Base-by-base conservation (phyloP, 2,888 invertebrate species). In the Bombylius major region DNA sequence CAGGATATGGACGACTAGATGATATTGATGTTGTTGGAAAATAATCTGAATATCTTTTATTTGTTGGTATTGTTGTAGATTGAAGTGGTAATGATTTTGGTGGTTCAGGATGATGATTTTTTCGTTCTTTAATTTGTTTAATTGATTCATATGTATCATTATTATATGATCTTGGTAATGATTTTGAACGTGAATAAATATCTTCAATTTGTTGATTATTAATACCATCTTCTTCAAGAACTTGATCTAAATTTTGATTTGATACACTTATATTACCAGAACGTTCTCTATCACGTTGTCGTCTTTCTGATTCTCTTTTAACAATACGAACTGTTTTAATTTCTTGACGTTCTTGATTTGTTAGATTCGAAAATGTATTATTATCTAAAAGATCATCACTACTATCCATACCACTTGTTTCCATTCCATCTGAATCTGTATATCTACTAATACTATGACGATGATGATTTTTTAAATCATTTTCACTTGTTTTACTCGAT, bases 281-380 rank as follows among this genome's bases (percentile, higher is more conserved):
- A 50, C 87, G 83, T 65, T 89, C 89, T 50, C 89, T 78, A 65
- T 89, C 89, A 51, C 89, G 77, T 67, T 89, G 89, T 1, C 93
- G 78, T 54, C 91, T 80, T 70, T 92, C 93, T 32, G 91, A 89
- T 70, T 93, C 92, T 13, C 93, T 78, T 75, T 95, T 95, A 1
- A 95, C 93, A 65, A 94, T 93, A 58, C 94, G 81, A 23, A 95
- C 94, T 0, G 94, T 94, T 78, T 93, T 91, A 57, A 90, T 89
- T 75, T 93, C 92, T 70, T 87, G 83, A 64, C 90, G 90, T 67
- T 93, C 93, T 56, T 86, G 83, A 67, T 79, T 82, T 33, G 77
- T 84, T 53, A 86, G 77, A 65, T 83, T 83, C 58, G 81, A 67
- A 58, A 73, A 74, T 2, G 68, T 69, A 60, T 70, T 71, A 42